Percentiles rank a stretch among this genome's conserved stretches.
These are phyloP conservation scores for Thera obeliscata DNA, from an alignment of 2,888 invertebrate genomes.

Conservation along the genomic window DNA sequence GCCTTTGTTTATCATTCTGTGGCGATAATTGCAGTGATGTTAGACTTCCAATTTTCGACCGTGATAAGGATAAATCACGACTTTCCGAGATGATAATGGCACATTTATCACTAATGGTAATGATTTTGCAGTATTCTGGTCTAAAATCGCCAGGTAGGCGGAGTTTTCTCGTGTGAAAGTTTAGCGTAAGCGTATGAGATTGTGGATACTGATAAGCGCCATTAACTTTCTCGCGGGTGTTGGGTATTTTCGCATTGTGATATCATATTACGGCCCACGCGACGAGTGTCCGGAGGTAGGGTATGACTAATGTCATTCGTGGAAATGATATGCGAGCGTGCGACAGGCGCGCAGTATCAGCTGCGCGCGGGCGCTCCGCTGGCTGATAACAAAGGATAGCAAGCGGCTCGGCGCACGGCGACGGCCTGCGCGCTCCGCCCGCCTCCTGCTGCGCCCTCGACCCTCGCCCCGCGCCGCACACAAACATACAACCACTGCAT, in stretches of 20 bases:
- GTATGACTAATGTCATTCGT: slow-evolving; percentile 84
- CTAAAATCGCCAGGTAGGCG: slow-evolving; percentile 56
- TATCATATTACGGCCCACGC: slow-evolving; percentile 86
- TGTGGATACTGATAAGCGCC: slow-evolving; percentile 85
- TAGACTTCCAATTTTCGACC: slow-evolving; percentile 90
- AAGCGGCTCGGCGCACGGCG: slow-evolving; percentile 41
- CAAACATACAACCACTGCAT: slow-evolving; percentile 48
- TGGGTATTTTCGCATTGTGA: slow-evolving; percentile 86
- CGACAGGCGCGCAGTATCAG: slow-evolving; percentile 71
- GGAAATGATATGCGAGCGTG: slow-evolving; percentile 80
- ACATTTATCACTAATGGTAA: slow-evolving; percentile 92
- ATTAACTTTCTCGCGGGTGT: slow-evolving; percentile 86
- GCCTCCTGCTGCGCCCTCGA: slow-evolving; percentile 45
- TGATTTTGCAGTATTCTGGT: slow-evolving; percentile 60
- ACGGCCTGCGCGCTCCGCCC: slow-evolving; percentile 40
- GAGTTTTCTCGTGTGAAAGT: slow-evolving; percentile 83
- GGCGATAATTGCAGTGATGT: slow-evolving; percentile 89
- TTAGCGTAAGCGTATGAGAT: slow-evolving; percentile 82
- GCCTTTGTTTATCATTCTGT: slow-evolving; percentile 94
- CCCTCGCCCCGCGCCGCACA: slow-evolving; percentile 44
- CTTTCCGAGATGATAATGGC: slow-evolving; percentile 90
- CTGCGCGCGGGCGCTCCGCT: slow-evolving; percentile 51
- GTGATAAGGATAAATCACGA: slow-evolving; percentile 88
- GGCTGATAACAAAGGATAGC: slow-evolving; percentile 80
- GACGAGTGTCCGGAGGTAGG: slow-evolving; percentile 76